Percentiles rank a stretch among this genome's conserved stretches.
Evolutionary conservation across 2,113 vertebrate species (phyloP).

Genomic region (Lathamus discolor): DNA sequence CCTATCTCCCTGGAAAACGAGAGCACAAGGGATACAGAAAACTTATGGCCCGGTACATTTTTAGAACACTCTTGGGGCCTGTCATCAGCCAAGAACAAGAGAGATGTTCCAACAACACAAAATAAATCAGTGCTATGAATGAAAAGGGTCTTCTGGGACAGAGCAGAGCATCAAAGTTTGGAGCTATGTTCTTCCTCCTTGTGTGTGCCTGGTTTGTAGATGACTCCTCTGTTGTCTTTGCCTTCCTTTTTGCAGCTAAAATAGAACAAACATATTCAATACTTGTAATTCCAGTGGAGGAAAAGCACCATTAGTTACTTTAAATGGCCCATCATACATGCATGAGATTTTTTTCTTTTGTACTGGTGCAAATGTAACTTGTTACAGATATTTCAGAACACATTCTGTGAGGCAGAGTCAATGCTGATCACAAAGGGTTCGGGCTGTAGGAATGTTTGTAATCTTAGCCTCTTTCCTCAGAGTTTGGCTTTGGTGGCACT

Average conservation of each 20-base stretch:
- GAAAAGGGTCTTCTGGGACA: neutral
- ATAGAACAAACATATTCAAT: neutral
- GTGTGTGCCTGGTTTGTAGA: conserved; percentile 69
- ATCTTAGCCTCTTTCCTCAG: neutral
- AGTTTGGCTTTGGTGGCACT: neutral
- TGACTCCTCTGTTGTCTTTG: conserved; percentile 66
- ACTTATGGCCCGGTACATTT: neutral
- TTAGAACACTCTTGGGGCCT: neutral
- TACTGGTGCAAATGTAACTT: neutral
- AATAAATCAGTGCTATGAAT: neutral
- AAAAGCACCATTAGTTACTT: neutral
- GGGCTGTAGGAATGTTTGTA: neutral
- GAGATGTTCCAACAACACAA: neutral
- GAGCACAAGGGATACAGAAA: neutral
- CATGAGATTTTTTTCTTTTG: neutral
- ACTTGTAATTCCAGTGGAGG: neutral
- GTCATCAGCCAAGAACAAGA: neutral
- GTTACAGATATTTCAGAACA: neutral
- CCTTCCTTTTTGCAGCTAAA: conserved; percentile 57
- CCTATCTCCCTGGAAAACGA: neutral
- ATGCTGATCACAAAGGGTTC: neutral
- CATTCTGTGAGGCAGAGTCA: neutral
- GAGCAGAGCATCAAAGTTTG: conserved; percentile 70
- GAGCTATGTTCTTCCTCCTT: conserved; percentile 75
- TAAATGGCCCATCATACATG: neutral